These are phyloP conservation scores for Macrophya annulata DNA, from an alignment of 2,888 invertebrate genomes.

Conservation along the genomic window DNA sequence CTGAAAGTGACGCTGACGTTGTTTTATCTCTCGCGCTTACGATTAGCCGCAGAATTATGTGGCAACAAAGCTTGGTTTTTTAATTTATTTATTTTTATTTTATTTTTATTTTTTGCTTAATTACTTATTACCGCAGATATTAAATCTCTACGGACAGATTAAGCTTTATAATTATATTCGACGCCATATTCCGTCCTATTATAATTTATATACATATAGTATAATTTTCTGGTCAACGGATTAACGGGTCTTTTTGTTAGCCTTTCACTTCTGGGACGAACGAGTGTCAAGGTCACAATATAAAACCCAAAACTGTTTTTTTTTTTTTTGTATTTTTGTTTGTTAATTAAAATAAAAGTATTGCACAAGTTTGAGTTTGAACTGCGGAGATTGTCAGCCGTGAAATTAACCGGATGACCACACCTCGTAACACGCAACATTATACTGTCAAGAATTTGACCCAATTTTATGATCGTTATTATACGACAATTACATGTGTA, in stretches of 20 bases:
- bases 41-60: neutral
- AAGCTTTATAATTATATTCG: neutral
- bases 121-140: neutral
- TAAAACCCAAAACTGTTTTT: neutral
- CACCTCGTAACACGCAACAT: constrained; percentile 52
- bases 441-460: constrained; percentile 26
- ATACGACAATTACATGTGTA: neutral
- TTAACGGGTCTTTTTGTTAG: neutral
- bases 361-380: neutral
- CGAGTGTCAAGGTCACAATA: constrained; percentile 13
- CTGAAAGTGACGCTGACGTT: constrained; percentile 7
- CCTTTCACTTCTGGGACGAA: neutral
- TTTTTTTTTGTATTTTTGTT: neutral
- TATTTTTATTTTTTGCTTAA: neutral
- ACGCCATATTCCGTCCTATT: neutral
- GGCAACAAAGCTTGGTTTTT: neutral
- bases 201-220: neutral
- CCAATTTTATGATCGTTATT: neutral
- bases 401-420: constrained; percentile 49
- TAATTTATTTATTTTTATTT: neutral
- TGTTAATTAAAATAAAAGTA: constrained; percentile 32
- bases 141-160: neutral
- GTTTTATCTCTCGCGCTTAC: neutral
- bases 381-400: constrained; percentile 29
- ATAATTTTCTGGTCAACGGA: neutral